These are phyloP conservation scores for Oscheius sp. DNA, from an alignment of 2,888 invertebrate species.

Conservation along the genomic window DNA sequence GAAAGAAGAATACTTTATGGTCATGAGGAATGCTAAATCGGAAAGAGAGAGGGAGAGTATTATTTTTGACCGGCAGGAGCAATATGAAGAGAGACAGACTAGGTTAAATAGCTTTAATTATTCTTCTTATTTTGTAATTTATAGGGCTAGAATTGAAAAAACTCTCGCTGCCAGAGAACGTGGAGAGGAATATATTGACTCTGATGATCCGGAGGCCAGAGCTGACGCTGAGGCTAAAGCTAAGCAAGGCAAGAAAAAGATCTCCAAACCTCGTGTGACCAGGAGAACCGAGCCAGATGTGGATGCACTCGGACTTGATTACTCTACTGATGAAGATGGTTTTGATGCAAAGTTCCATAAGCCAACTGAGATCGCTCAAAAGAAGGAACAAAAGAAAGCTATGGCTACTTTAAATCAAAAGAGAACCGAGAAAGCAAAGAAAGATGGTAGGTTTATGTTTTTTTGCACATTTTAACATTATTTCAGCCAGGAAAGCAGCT, in stretches of 20 bases:
- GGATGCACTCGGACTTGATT: no score
- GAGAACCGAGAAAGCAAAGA: slow-evolving; percentile 82
- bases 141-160: slow-evolving; percentile 37
- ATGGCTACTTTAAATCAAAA: slow-evolving; percentile 90
- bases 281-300: no score
- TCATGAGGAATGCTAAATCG: slow-evolving; percentile 90
- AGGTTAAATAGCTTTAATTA: slow-evolving; percentile 30
- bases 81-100: slow-evolving; percentile 88
- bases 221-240: no score
- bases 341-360: slow-evolving; percentile 47
- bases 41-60: slow-evolving; percentile 97
- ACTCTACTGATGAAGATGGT: slow-evolving; percentile 78
- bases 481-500: slow-evolving; percentile 71
- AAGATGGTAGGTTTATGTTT: slow-evolving; percentile 73
- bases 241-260: no score
- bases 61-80: slow-evolving; percentile 93
- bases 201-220: slow-evolving; percentile 75
- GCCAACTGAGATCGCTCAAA: slow-evolving; percentile 50
- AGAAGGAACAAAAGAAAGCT: slow-evolving; percentile 83
- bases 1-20: slow-evolving; percentile 87
- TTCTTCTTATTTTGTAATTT: not conserved
- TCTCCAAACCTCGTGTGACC: no score
- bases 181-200: slow-evolving; percentile 75
- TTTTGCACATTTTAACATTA: not conserved
- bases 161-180: slow-evolving; percentile 70